These are phyloP conservation scores for Brachionus paranguensis DNA, from an alignment of 1,140 invertebrate genomes.

Conservation along the genomic window DNA sequence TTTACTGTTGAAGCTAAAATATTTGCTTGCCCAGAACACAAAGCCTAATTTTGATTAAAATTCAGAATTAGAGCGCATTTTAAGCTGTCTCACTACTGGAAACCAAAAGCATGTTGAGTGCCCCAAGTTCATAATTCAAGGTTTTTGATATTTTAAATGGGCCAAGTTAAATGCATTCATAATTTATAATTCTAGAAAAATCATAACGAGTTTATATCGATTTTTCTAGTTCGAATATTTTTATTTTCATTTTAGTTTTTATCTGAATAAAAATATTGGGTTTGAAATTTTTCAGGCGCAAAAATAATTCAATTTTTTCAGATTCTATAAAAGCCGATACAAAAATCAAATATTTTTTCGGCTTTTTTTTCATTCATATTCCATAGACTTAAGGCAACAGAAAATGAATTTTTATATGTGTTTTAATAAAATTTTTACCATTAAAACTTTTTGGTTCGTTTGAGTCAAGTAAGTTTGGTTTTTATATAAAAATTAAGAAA, in stretches of 20 bases:
- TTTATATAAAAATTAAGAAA: no score
- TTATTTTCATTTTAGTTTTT: neutral
- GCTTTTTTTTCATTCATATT: neutral
- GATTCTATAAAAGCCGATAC: neutral
- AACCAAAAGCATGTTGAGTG: neutral
- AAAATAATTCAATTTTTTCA: neutral
- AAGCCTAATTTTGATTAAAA: neutral
- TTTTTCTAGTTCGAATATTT: neutral
- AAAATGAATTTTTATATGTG: no score
- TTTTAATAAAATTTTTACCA: no score
- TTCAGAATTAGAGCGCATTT: neutral
- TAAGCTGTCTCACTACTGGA: neutral
- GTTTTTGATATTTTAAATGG: neutral
- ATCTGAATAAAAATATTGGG: neutral
- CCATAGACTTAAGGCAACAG: no score
- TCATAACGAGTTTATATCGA: neutral
- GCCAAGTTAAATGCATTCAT: neutral
- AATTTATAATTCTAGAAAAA: conserved; percentile 1
- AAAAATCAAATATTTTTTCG: neutral
- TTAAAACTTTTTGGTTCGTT: no score
- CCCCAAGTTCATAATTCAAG: neutral
- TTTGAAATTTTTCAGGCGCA: neutral
- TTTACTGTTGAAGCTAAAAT: neutral
- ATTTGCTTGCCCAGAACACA: neutral
- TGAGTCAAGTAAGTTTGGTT: no score